Conservation (phyloP, 1,140 invertebrate species). For the Hyposmocoma kahamanoa region DNA sequence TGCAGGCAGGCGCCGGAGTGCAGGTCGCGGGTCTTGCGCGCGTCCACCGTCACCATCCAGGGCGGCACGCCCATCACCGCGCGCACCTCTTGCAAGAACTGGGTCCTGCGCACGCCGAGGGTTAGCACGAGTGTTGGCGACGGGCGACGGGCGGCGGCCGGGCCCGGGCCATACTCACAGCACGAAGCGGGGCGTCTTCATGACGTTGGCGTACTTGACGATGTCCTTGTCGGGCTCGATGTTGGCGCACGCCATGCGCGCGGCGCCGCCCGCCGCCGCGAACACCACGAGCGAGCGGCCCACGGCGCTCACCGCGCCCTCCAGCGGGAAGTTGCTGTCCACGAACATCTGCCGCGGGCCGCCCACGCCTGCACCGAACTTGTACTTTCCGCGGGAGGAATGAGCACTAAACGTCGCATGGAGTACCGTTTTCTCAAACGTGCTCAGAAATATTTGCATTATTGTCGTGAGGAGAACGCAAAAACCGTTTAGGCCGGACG, state of each 20-base stretch:
- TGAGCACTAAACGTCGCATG: too few relatives aligned
- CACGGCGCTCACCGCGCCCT: constrained; percentile 83
- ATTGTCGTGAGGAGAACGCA: too few relatives aligned
- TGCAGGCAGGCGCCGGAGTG: constrained; percentile 90
- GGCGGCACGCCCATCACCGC: constrained; percentile 89
- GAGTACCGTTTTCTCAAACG: too few relatives aligned
- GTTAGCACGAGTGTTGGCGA: not conserved
- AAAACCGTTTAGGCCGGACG: too few relatives aligned
- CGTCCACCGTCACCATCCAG: constrained; percentile 92
- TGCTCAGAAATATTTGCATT: too few relatives aligned
- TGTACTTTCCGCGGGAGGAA: too few relatives aligned
- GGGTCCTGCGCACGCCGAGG: constrained; percentile 73
- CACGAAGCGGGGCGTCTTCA: constrained; percentile 90
- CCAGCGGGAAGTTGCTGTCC: constrained; percentile 92
- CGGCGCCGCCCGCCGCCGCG: constrained; percentile 79
- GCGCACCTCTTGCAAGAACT: constrained; percentile 89
- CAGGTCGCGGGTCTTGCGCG: constrained; percentile 83
- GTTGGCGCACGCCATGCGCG: constrained; percentile 91
- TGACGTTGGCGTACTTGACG: constrained; percentile 91
- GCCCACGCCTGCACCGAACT: constrained; percentile 85
- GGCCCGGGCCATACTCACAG: constrained; percentile 85
- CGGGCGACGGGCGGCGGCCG: too few relatives aligned
- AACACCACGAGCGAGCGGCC: constrained; percentile 91
- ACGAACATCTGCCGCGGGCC: constrained; percentile 84
- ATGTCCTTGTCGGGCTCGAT: constrained; percentile 93